These are phyloP conservation scores for Lagodon rhomboides DNA, from an alignment of 2,797 vertebrate species.

Conservation along the genomic window DNA sequence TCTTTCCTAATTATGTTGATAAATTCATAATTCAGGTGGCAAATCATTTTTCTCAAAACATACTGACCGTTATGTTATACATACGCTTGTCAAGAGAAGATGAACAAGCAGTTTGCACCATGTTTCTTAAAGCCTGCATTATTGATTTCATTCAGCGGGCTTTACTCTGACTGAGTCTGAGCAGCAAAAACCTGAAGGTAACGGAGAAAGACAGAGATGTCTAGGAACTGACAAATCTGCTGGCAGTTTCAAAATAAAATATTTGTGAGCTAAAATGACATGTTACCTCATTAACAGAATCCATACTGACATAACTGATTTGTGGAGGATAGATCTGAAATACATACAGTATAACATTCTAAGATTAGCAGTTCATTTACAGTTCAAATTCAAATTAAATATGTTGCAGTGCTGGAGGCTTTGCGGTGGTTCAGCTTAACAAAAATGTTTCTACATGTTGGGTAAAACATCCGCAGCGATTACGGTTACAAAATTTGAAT, in stretches of 20 bases:
- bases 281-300: not conserved
- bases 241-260: slow-evolving; percentile 12
- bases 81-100: slow-evolving; percentile 39
- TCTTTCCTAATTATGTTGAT: too few species aligned
- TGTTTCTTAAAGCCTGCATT: slow-evolving; percentile 42
- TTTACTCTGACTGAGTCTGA: slow-evolving; percentile 19
- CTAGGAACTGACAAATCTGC: not conserved
- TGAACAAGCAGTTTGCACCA: slow-evolving; percentile 1
- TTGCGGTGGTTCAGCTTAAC: not conserved
- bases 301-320: not conserved
- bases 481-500: not conserved
- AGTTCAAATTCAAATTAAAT: not conserved
- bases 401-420: not conserved
- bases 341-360: too few species aligned
- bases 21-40: too few species aligned
- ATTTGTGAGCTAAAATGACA: not conserved
- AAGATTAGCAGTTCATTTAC: not conserved
- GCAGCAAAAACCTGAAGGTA: slow-evolving; percentile 20
- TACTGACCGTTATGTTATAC: too few species aligned
- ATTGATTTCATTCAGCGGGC: slow-evolving; percentile 51
- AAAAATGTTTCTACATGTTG: not conserved
- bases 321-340: slow-evolving; percentile 5
- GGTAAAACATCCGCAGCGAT: slow-evolving; percentile 25
- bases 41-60: too few species aligned
- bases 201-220: not conserved